These are phyloP conservation scores for Myripristis jacobus DNA, from an alignment of 2,797 vertebrate species.

Conservation along the genomic window DNA sequence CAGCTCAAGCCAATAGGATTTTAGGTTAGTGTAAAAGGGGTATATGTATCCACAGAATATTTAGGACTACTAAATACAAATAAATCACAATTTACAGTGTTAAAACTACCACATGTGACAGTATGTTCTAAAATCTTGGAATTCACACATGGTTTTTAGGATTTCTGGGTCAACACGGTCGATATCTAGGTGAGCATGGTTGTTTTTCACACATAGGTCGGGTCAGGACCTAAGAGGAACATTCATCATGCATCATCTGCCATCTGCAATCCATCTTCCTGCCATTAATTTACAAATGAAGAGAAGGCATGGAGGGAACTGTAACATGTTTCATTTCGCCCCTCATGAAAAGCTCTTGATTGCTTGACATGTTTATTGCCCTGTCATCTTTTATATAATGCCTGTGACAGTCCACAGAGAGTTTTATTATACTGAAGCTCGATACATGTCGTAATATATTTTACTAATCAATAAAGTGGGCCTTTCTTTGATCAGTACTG, in stretches of 20 bases:
- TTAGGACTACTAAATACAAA: neutral
- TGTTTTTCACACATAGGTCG: neutral
- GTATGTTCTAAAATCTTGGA: neutral
- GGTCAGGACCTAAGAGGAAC: neutral
- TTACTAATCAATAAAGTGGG: neutral
- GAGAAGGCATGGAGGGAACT: constrained; percentile 11
- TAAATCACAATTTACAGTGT: neutral
- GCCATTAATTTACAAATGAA: constrained; percentile 32
- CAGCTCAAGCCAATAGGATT: no score
- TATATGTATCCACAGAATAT: neutral
- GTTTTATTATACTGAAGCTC: neutral
- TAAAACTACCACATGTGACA: neutral
- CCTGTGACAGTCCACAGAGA: neutral
- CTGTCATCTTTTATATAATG: neutral
- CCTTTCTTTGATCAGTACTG: neutral
- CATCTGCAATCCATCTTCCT: constrained; percentile 26
- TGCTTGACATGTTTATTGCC: neutral
- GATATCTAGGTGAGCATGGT: no score
- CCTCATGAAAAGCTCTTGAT: neutral
- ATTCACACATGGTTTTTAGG: neutral
- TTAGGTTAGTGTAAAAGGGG: no score
- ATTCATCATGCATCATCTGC: constrained; percentile 33
- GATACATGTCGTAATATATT: neutral
- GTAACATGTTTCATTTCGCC: constrained; percentile 12
- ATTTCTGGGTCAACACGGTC: neutral